Conservation (phyloP, 2,113 vertebrate genomes). For the Arothron firmamentum region DNA sequence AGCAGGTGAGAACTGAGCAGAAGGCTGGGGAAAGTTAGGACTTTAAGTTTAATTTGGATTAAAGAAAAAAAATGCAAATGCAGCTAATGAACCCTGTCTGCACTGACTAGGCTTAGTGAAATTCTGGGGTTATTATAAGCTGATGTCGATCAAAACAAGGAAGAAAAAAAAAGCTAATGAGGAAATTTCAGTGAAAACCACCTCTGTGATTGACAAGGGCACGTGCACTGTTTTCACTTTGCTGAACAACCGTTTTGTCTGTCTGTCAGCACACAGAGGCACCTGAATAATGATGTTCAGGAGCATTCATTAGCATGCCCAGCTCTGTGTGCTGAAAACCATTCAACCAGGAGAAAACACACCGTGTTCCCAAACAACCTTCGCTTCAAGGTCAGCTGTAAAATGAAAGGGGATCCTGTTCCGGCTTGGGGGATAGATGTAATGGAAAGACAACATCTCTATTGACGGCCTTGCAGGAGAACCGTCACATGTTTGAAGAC, state of each 20-base stretch:
- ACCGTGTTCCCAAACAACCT: constrained; percentile 34
- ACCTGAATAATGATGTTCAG: constrained; percentile 20
- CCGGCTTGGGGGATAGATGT: constrained; percentile 46
- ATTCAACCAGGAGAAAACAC: constrained; percentile 28
- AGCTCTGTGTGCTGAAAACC: constrained; percentile 10
- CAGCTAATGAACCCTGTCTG: background rate
- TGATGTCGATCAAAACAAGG: constrained; percentile 19
- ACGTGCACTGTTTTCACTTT: constrained; percentile 32
- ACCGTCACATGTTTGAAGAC: constrained; percentile 10
- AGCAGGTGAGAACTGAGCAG: constrained; percentile 54
- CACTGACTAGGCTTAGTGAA: background rate
- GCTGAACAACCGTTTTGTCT: constrained; percentile 9
- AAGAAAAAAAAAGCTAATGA: constrained; percentile 19
- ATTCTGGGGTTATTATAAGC: background rate
- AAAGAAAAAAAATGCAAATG: background rate
- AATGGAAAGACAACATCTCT: constrained; percentile 49
- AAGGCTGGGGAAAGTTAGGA: background rate
- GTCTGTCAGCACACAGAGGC: constrained; percentile 33
- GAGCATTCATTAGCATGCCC: constrained; percentile 9
- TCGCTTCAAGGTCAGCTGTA: constrained; percentile 54
- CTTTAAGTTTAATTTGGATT: background rate
- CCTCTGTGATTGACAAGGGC: constrained; percentile 65
- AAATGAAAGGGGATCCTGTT: constrained; percentile 51
- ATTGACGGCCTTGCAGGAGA: constrained; percentile 4
- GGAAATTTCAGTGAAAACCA: constrained; percentile 8